These are phyloP conservation scores for Sphaeramia orbicularis DNA, from an alignment of 2,797 vertebrate species.

Conservation along the genomic window DNA sequence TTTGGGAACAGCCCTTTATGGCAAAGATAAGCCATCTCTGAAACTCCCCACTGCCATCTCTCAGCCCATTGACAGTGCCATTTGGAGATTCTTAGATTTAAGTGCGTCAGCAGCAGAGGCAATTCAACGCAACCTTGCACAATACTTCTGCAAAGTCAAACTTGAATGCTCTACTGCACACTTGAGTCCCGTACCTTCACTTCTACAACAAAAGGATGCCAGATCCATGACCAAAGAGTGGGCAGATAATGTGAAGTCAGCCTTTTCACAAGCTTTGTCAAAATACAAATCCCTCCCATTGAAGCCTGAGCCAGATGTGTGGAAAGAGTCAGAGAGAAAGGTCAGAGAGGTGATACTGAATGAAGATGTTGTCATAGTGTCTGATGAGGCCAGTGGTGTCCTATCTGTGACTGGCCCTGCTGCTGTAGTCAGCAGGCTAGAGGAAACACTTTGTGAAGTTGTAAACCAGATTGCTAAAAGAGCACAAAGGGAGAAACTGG, in stretches of 20 bases:
- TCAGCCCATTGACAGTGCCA: constrained; percentile 69
- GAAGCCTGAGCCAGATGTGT: constrained; percentile 66
- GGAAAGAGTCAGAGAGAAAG: constrained; percentile 79
- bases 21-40: constrained; percentile 85
- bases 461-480: constrained; percentile 66
- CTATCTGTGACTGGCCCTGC: constrained; percentile 82
- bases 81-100: constrained; percentile 83
- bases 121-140: constrained; percentile 76
- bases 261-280: constrained; percentile 75
- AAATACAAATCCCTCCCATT: constrained; percentile 76
- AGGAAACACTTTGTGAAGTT: constrained; percentile 61
- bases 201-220: constrained; percentile 78
- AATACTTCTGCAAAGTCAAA: constrained; percentile 79
- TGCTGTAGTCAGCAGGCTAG: constrained; percentile 69
- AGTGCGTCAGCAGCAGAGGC: constrained; percentile 47
- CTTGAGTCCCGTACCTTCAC: constrained; percentile 77
- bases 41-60: constrained; percentile 84
- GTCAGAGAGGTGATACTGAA: constrained; percentile 46
- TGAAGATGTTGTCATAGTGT: constrained; percentile 74
- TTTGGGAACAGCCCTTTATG: constrained; percentile 88
- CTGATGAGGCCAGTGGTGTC: constrained; percentile 52
- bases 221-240: constrained; percentile 81
- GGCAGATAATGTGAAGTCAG: constrained; percentile 71
- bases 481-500: constrained; percentile 77
- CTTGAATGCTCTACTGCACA: constrained; percentile 66